Evolutionary conservation across 2,797 vertebrate species (phyloP), one percentile per base, ranked within the genome.

Genomic region (Cryptoblepharus egeriae): DNA sequence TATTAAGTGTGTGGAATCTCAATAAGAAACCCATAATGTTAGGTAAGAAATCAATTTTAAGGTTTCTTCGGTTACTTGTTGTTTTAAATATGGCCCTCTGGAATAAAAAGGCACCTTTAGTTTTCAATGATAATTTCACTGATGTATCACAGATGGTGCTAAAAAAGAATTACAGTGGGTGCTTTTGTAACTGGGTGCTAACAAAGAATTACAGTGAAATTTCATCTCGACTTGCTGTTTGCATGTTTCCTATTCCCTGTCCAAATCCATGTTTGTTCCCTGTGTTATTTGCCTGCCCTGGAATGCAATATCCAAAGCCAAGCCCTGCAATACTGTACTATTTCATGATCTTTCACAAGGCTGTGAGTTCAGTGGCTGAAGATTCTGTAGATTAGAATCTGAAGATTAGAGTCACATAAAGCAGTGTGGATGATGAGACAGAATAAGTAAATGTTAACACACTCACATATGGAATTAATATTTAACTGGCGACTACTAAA

Each of bases 361-460:
- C 39, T 39, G 20, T 69, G 28, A 63, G 22, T 63, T 72, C n/a
- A 71, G 8, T 63, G 63, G 68, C 26, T 49, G 18, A 70, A 60
- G 18, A 30, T 79, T 32, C 37, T 15, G 30, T 70, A n/a, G n/a
- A n/a, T n/a, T n/a, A n/a, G n/a, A 79, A 60, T 37, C 20, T 26
- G 11, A 10, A 24, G 30, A 67, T 75, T 75, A n/a, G 39, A 15
- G 26, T 69, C 52, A 60, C 16, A 20, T 45, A 68, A 60, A 49
- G 35, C n/a, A n/a, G n/a, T n/a, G n/a, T 57, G 24, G 30, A 10
- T 80, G 45, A 70, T 52, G 52, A 72, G 32, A 30, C 75, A 55
- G 61, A 67, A 77, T 71, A 77, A 71, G 42, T 72, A 45, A 71
- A 83, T 77, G 75, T 64, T 77, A 71, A 61, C 63, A 69, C 37